Base-by-base conservation (phyloP, 2,888 invertebrate species). In the Cotesia congregata region DNA sequence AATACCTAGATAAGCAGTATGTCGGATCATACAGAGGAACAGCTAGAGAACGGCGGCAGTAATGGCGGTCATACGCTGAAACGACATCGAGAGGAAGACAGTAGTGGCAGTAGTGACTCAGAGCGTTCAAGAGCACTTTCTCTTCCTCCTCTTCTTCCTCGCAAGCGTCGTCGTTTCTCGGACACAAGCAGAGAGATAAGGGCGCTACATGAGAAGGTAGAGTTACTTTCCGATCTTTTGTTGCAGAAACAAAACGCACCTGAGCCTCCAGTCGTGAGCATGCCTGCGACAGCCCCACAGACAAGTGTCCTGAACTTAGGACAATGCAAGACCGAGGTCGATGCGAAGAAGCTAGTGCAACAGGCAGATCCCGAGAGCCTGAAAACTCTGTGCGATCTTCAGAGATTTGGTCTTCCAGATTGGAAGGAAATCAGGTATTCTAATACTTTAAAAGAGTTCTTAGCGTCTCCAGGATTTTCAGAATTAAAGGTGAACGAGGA, bases 401-500 rank as follows among this genome's bases (percentile, higher is more conserved):
- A 80, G 70, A 71, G 77, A n/a, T 79, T 80, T 9, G 50, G 41
- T 7, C 65, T 73, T 5, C 38, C 5, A 17, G 79, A 80, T 17
- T 80, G 78, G 78, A 78, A 79, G 59, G 79, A 80, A 20, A 78
- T 80, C 1, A 73, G 79, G 12, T 80, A 77, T 62, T 60, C 79
- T 20, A 68, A n/a, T 59, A 68, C 77, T 30, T 74, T 80, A 5
- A 80, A 76, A 65, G 74, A 4, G 64, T 74, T 79, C 50, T 50
- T 67, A 75, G 79, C 79, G 5, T 77, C 71, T 12, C 80, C 78
- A 75, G 80, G 80, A 0, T 78, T 78, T 64, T 65, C 64, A 1
- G 80, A 78, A 0, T 72, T 80, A 38, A 74, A 61, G 17, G 67
- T 75, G 5, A 84, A 85, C 70, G 85, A 86, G 74, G 86, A 80